Base-by-base conservation (phyloP, 2,113 vertebrate genomes). In the Argyrosomus japonicus region DNA sequence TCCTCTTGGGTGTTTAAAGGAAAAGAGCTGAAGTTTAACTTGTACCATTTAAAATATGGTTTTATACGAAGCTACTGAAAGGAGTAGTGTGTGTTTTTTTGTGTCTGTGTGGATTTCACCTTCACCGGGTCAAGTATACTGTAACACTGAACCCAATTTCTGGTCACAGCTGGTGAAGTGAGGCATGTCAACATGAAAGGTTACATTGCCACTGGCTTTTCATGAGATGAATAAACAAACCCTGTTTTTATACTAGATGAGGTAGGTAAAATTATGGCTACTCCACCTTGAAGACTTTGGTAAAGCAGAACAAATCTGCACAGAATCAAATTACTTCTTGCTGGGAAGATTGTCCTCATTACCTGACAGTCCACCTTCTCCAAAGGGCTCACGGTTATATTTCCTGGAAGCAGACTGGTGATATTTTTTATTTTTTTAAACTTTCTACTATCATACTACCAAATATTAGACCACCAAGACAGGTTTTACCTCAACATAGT, bases 1-100 rank as follows among this genome's bases (percentile, higher is more conserved):
- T 81, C 43, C 67, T 81, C 64, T 61, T 58, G 65, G 25, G 79
- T 64, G 17, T 84, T 73, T 40, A 43, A 79, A 77, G 50, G 47
- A 68, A 68, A 75, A 64, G 13, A 29, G 19, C 18, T n/a, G 17
- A 79, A 60, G 47, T 85, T 32, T 57, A 47, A 73, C 70, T 78
- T 6, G 17, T 77, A 77, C 18, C 1, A 50, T 77, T 87, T 69
- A 63, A 72, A 71, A 83, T 63, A 83, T 48, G 62, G 47, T 67
- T 88, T 82, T 64, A 54, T 58, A 56, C 50, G 45, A 45, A 67
- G 68, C 67, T 77, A 64, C 68, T 77, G 73, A 88, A 82, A 73
- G 62, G 27, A 71, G 23, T 11, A 23, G 10, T 53, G 68, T 48
- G 9, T 1, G 5, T 56, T 77, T 79, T 43, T 32, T 50, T 53